These are phyloP conservation scores for Drosophila meridiana DNA, from an alignment of 2,888 invertebrate genomes.

Conservation along the genomic window DNA sequence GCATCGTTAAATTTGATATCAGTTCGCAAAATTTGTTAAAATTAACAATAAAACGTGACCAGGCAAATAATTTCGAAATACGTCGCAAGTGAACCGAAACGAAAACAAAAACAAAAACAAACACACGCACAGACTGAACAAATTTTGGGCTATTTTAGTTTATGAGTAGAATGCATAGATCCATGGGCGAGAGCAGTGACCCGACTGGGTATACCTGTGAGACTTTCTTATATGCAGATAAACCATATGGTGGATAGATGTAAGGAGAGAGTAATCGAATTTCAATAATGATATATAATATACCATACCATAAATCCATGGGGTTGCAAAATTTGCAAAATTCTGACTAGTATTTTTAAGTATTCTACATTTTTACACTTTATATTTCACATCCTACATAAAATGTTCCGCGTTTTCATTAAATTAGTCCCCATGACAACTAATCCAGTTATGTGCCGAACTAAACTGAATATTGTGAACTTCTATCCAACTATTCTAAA, in stretches of 20 bases:
- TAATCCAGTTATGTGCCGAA: neutral
- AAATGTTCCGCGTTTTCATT: neutral
- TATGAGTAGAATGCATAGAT: slow-evolving; percentile 1
- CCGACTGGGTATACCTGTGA: neutral
- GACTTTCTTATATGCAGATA: neutral
- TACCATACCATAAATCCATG: too few species aligned
- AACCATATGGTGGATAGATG: neutral
- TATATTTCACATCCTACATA: neutral
- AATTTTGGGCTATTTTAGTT: slow-evolving; percentile 3
- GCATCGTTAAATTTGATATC: slow-evolving; percentile 71
- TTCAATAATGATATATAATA: too few species aligned
- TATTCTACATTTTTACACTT: neutral
- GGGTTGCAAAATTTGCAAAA: too few species aligned
- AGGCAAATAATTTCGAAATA: slow-evolving; percentile 65
- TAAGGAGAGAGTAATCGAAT: neutral
- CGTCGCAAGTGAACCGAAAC: slow-evolving; percentile 16
- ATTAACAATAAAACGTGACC: slow-evolving; percentile 81
- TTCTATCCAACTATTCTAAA: neutral
- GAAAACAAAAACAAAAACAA: slow-evolving; percentile 6
- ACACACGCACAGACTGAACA: slow-evolving; percentile 4
- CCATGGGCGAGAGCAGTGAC: neutral
- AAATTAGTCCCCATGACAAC: neutral
- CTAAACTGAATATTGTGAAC: neutral
- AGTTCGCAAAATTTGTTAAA: slow-evolving; percentile 70
- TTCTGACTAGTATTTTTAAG: neutral